These are phyloP conservation scores for Drosophila saltans DNA, from an alignment of 1,140 invertebrate species.

Conservation along the genomic window DNA sequence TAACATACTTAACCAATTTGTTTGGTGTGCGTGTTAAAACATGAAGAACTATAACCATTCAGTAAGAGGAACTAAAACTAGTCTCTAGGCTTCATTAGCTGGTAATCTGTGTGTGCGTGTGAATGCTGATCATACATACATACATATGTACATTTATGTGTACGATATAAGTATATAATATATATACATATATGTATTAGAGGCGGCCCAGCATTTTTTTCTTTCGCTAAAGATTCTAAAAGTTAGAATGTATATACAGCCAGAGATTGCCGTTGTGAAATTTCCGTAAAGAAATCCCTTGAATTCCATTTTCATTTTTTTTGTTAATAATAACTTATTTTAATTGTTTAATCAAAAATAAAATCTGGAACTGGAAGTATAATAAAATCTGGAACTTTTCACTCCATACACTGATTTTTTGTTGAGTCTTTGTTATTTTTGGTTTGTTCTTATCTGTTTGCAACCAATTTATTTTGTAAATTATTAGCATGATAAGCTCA, in stretches of 20 bases:
- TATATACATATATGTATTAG: no score
- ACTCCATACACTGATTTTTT: background rate
- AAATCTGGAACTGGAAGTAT: background rate
- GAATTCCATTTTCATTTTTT: background rate
- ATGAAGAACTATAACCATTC: background rate
- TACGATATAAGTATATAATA: no score
- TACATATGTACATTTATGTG: no score
- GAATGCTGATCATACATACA: background rate
- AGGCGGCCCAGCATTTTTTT: no score
- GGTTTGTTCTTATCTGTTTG: background rate
- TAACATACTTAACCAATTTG: background rate
- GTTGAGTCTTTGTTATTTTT: background rate
- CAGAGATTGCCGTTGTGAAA: no score
- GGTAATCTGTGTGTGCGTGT: background rate
- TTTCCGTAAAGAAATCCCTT: no score
- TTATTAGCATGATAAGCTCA: background rate
- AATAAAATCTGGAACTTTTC: background rate
- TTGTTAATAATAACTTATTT: conserved; percentile 7
- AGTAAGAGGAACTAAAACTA: background rate
- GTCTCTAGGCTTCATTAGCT: background rate
- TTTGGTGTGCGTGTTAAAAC: background rate
- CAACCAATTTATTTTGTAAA: no score
- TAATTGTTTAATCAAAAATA: conserved; percentile 1
- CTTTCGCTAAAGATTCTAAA: no score
- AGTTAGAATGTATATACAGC: no score